Conservation (phyloP, 2,113 vertebrate species). For the Cottus gobio region DNA sequence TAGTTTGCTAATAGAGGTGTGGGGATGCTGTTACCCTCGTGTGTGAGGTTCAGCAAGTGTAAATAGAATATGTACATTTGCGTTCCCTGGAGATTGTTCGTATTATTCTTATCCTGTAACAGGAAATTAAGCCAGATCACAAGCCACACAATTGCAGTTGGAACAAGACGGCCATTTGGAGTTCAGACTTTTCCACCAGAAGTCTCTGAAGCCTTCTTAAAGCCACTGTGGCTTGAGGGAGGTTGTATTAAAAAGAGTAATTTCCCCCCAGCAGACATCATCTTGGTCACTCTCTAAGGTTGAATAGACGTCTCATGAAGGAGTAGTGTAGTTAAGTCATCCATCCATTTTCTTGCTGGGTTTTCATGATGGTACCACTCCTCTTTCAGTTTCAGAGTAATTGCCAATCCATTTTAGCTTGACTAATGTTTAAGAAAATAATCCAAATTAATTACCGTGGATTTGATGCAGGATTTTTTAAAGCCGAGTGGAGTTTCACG, state of each 20-base stretch:
- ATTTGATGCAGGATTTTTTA: slow-evolving; percentile 63
- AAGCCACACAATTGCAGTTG: slow-evolving; percentile 19
- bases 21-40: neutral
- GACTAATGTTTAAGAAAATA: slow-evolving; percentile 64
- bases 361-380: slow-evolving; percentile 36
- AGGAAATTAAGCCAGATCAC: slow-evolving; percentile 5
- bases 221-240: slow-evolving; percentile 29
- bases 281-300: slow-evolving; percentile 60
- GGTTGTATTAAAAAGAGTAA: slow-evolving; percentile 45
- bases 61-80: neutral
- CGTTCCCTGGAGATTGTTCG: slow-evolving; percentile 14
- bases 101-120: slow-evolving; percentile 19
- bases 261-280: slow-evolving; percentile 44
- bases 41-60: slow-evolving; percentile 19
- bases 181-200: slow-evolving; percentile 36
- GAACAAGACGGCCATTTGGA: slow-evolving; percentile 15
- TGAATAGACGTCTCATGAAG: slow-evolving; percentile 63
- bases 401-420: slow-evolving; percentile 52
- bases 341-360: slow-evolving; percentile 36
- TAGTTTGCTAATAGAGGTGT: neutral
- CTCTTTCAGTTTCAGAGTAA: slow-evolving; percentile 45
- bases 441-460: slow-evolving; percentile 60
- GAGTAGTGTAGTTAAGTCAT: slow-evolving; percentile 37
- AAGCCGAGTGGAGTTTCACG: slow-evolving; percentile 40
- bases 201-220: slow-evolving; percentile 38